Percentiles rank a stretch among this genome's conserved stretches.
Conservation (phyloP, 2,113 vertebrate species). For the Ibidorhyncha struthersii region DNA sequence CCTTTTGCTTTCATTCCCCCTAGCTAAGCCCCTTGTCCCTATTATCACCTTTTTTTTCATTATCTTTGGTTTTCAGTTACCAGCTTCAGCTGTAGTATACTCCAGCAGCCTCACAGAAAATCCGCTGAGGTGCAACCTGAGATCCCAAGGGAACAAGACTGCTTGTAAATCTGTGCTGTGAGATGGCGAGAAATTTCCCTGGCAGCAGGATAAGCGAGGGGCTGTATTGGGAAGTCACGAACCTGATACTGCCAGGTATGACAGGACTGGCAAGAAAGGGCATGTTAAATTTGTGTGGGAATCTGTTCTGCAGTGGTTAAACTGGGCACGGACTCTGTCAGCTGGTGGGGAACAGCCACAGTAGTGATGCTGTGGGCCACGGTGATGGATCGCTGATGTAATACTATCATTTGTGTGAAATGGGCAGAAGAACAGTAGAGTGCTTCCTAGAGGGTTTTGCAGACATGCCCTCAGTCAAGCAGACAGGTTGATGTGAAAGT, state of each 20-base stretch:
- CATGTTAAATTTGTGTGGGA: rapidly evolving
- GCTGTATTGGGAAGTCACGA: not conserved
- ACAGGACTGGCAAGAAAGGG: not conserved
- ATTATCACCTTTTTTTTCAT: not conserved
- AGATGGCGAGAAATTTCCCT: not conserved
- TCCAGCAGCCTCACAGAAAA: not conserved
- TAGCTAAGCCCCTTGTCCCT: not conserved
- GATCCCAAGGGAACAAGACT: not conserved
- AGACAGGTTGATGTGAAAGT: not conserved
- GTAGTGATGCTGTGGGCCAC: not conserved
- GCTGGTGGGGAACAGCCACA: not conserved
- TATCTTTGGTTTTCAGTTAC: not conserved
- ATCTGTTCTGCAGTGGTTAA: not conserved
- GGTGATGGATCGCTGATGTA: too few species aligned
- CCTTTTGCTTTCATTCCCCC: not conserved
- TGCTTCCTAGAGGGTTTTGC: not conserved
- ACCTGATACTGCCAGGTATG: not conserved
- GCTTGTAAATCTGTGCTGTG: not conserved
- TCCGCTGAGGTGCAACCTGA: not conserved
- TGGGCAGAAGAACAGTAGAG: not conserved
- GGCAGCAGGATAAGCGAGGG: not conserved
- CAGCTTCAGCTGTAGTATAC: not conserved
- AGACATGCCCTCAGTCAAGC: not conserved
- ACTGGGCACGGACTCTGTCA: not conserved
- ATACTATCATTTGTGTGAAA: not conserved